A percentile compares a stretch with the other conserved stretches of the same genome.
Evolutionary conservation across 2,888 invertebrate species (phyloP).

Genomic region (Torymus aiolomorphi): DNA sequence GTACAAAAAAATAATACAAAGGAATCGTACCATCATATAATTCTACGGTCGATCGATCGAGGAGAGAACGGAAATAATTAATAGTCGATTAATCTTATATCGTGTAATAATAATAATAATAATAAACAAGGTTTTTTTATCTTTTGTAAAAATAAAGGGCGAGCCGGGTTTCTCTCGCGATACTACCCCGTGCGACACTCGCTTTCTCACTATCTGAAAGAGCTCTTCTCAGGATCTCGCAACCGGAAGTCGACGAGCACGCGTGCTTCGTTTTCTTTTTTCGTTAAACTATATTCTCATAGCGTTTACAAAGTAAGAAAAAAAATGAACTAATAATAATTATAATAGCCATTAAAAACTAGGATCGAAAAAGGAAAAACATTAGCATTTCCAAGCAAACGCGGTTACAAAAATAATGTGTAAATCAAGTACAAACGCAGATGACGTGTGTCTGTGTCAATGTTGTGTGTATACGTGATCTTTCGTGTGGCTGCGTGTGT

Average conservation of each 20-base stretch:
- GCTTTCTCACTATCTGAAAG: conserved; percentile 52
- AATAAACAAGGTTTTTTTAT: conserved; percentile 37
- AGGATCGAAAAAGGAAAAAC: conserved; percentile 37
- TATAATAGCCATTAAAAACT: conserved; percentile 42
- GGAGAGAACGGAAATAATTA: conserved; percentile 44
- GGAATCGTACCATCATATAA: conserved; percentile 1
- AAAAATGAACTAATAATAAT: conserved; percentile 21
- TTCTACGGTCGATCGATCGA: conserved; percentile 44
- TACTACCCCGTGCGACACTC: conserved; percentile 14
- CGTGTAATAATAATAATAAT: neutral
- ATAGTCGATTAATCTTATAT: conserved; percentile 25
- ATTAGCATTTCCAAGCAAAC: conserved; percentile 46
- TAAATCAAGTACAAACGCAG: conserved; percentile 54
- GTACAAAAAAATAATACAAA: conserved; percentile 56
- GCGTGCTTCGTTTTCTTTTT: conserved; percentile 27
- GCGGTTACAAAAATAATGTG: conserved; percentile 55
- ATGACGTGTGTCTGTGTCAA: conserved; percentile 26
- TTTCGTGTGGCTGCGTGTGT: neutral
- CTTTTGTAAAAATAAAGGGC: conserved; percentile 45
- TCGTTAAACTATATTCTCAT: conserved; percentile 44
- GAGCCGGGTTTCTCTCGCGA: conserved; percentile 49
- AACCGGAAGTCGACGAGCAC: conserved; percentile 46
- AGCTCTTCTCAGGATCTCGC: conserved; percentile 49
- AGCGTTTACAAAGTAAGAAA: conserved; percentile 53
- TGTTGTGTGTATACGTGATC: conserved; percentile 28